Conservation (phyloP, 2,113 vertebrate species). For the Verasper variegatus region DNA sequence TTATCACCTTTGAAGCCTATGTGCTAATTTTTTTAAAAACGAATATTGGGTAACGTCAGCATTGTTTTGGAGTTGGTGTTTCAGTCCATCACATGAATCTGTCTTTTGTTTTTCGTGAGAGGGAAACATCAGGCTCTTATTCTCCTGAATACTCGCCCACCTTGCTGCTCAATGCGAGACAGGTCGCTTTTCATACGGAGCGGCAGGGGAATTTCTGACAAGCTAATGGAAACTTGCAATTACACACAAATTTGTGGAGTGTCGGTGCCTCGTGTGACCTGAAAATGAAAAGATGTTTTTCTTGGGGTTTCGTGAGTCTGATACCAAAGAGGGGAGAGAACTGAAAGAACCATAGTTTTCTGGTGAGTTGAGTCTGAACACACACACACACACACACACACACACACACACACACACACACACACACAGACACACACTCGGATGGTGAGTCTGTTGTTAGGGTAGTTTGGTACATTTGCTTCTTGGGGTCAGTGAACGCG, state of each 20-base stretch:
- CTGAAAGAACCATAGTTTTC: not conserved
- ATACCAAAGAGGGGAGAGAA: not conserved
- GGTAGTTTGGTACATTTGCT: not conserved
- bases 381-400: not conserved
- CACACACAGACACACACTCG: not conserved
- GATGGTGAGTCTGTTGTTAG: not conserved
- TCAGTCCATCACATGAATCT: no score
- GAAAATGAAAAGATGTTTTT: not conserved
- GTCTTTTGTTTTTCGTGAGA: no score
- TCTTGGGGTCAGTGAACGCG: not conserved
- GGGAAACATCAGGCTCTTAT: no score
- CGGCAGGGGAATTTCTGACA: no score
- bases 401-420: not conserved
- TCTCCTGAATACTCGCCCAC: no score
- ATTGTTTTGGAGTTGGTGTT: no score
- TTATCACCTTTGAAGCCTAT: no score
- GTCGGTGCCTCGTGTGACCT: not conserved
- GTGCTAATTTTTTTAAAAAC: no score
- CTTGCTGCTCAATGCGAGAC: no score
- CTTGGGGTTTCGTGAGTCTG: not conserved
- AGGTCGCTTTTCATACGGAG: no score
- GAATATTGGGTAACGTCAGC: no score
- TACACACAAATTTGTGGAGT: not conserved
- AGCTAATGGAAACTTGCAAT: not conserved
- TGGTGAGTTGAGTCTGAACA: not conserved